phyloP scores from a whole-genome alignment of 2,888 invertebrate genomes.

The Serrognathus titanus region DNA sequence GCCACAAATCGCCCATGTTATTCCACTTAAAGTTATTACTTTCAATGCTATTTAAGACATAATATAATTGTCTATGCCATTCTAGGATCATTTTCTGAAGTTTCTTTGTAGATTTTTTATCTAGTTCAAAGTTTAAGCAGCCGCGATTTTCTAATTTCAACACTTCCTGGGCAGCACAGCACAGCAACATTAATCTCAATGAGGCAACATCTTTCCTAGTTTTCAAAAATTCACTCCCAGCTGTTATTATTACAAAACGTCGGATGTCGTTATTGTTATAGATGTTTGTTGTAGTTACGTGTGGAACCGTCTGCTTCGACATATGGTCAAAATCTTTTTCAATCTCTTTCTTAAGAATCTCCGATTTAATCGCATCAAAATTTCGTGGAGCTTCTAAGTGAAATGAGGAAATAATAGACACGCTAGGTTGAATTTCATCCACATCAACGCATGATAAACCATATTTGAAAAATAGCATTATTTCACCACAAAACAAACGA shows the following conservation, averaged over 20 bases:
- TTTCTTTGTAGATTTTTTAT: background rate
- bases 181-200: slow-evolving; percentile 11
- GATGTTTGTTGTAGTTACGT: no score
- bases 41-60: background rate
- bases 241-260: slow-evolving; percentile 5
- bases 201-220: background rate
- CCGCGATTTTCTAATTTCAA: slow-evolving; percentile 9
- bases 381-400: background rate
- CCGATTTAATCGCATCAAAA: no score
- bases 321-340: no score
- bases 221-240: slow-evolving; percentile 3
- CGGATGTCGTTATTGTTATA: slow-evolving; percentile 4
- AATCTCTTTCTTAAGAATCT: no score
- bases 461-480: slow-evolving; percentile 7
- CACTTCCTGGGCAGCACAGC: slow-evolving; percentile 9
- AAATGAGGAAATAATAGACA: slow-evolving; percentile 9
- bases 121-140: slow-evolving; percentile 6
- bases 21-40: slow-evolving; percentile 5
- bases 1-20: slow-evolving; percentile 14
- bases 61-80: slow-evolving; percentile 8
- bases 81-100: background rate
- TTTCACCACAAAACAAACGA: slow-evolving; percentile 2
- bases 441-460: slow-evolving; percentile 14
- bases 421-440: slow-evolving; percentile 1
- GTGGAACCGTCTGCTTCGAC: no score